A percentile compares a stretch with the other conserved stretches of the same genome.
These are phyloP conservation scores for Rhogogaster chlorosoma DNA, from an alignment of 2,888 invertebrate species.

Conservation along the genomic window DNA sequence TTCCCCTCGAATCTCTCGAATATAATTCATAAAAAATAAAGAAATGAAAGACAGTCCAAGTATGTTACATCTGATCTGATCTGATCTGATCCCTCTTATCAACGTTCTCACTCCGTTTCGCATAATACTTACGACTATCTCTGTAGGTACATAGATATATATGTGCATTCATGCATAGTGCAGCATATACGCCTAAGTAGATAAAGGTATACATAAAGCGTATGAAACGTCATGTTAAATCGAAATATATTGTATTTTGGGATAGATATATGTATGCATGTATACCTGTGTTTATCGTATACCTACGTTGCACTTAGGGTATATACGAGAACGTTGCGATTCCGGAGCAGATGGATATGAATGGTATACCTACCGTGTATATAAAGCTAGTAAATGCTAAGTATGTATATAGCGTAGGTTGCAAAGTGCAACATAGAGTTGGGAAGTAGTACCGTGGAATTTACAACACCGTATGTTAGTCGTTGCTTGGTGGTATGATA, in stretches of 20 bases:
- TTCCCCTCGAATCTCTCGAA: too few relatives aligned
- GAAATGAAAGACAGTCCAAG: neutral
- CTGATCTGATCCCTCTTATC: neutral
- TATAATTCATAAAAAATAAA: neutral
- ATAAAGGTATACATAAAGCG: neutral
- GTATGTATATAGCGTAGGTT: neutral
- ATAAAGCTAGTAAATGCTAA: neutral
- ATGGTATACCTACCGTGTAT: neutral
- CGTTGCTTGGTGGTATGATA: too few relatives aligned
- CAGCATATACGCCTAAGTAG: neutral
- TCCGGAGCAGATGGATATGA: neutral
- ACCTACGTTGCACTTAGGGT: neutral
- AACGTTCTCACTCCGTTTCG: neutral
- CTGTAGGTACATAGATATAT: neutral
- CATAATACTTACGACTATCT: neutral
- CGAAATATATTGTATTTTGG: neutral
- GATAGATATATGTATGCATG: neutral
- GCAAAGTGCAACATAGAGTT: slow-evolving; percentile 4
- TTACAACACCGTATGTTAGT: neutral
- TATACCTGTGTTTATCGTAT: neutral
- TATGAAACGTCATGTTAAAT: slow-evolving; percentile 25
- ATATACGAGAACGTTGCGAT: neutral
- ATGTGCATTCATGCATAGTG: neutral
- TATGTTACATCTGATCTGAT: neutral
- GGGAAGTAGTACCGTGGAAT: slow-evolving; percentile 6